Percentiles rank a stretch among this genome's conserved stretches.
These are phyloP conservation scores for Boleophthalmus pectinirostris DNA, from an alignment of 2,113 vertebrate species.

Conservation along the genomic window DNA sequence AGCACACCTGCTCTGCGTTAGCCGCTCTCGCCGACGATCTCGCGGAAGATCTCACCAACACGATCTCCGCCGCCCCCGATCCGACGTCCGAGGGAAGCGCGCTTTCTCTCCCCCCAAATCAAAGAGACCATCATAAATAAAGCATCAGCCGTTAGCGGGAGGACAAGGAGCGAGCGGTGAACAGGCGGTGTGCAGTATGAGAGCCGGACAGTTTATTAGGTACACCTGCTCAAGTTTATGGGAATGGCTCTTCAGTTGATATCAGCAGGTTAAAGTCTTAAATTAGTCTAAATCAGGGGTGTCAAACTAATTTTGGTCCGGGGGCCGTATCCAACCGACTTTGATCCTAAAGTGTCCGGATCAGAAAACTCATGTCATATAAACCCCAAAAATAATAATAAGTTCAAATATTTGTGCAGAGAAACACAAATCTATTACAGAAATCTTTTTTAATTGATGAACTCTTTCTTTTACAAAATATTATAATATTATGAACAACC, in stretches of 20 bases:
- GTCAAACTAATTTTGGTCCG: too few species aligned
- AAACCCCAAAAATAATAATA: too few species aligned
- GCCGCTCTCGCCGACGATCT: background rate
- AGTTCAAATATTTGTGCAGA: too few species aligned
- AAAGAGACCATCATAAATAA: background rate
- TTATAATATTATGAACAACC: too few species aligned
- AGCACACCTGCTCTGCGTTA: conserved; percentile 26
- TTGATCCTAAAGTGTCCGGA: too few species aligned
- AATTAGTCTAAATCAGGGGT: too few species aligned
- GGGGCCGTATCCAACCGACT: too few species aligned
- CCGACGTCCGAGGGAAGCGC: background rate
- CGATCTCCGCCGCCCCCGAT: background rate
- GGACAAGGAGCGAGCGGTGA: background rate
- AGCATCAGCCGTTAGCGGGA: background rate
- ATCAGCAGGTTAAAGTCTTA: background rate
- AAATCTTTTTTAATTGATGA: too few species aligned
- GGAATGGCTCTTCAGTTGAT: background rate
- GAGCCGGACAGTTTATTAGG: background rate
- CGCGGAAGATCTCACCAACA: too few species aligned
- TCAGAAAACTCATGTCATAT: too few species aligned
- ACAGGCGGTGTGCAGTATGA: background rate
- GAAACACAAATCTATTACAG: too few species aligned
- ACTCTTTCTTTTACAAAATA: too few species aligned
- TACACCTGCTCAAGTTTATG: background rate
- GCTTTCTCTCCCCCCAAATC: background rate